Percentiles rank a stretch among this genome's conserved stretches.
phyloP scores from a whole-genome alignment of 2,113 vertebrate genomes.

The Syngnathus scovelli region DNA sequence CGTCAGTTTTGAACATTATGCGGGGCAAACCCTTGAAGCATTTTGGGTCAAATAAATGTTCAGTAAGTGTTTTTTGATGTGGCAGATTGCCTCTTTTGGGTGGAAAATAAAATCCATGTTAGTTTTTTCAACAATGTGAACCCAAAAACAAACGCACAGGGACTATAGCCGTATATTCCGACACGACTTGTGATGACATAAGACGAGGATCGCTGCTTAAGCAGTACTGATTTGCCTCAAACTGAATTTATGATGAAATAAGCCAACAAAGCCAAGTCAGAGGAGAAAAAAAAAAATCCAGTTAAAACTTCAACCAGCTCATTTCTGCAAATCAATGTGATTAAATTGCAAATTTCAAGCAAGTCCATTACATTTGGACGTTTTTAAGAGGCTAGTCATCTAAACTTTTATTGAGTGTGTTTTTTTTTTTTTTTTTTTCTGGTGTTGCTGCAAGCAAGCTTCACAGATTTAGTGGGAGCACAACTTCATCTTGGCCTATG shows the following conservation, averaged over 20 bases:
- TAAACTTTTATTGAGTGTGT: not conserved
- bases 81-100: constrained; percentile 15
- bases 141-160: constrained; percentile 9
- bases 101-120: not conserved
- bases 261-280: not conserved
- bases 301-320: not conserved
- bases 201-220: not conserved
- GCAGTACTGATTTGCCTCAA: not conserved
- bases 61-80: constrained; percentile 28
- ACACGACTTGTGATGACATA: constrained; percentile 4
- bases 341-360: not conserved
- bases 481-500: not conserved
- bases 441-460: not conserved
- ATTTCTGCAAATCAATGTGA: not conserved
- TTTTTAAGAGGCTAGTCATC: not conserved
- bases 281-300: too few relatives aligned
- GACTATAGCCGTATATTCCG: constrained; percentile 21
- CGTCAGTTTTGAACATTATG: constrained; percentile 37
- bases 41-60: constrained; percentile 22
- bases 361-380: not conserved
- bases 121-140: not conserved
- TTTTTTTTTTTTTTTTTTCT: not conserved
- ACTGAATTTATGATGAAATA: not conserved
- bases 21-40: constrained; percentile 16
- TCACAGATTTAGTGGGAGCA: not conserved